Conservation (phyloP, 2,888 invertebrate genomes). For the Ichneumoninae sp. region DNA sequence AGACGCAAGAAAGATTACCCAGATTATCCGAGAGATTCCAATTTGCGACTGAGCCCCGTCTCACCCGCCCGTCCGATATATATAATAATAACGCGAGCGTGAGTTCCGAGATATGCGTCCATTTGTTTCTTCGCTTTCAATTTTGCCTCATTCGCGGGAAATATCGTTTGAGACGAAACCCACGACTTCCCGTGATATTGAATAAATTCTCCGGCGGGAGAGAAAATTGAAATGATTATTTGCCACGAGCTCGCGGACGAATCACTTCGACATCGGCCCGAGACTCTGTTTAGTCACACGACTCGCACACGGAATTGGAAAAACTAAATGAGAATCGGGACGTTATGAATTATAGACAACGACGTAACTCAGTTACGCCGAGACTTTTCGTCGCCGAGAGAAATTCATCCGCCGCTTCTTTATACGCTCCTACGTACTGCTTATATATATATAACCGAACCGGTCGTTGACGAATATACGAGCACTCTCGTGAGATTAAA, state of each 20-base stretch:
- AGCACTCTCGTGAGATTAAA: constrained; percentile 67
- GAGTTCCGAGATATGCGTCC: constrained; percentile 50
- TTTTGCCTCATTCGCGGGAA: constrained; percentile 58
- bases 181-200: constrained; percentile 1
- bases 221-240: constrained; percentile 22
- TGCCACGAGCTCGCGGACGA: background rate
- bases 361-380: constrained; percentile 56
- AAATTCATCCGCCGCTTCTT: constrained; percentile 37
- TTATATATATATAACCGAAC: background rate
- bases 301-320: constrained; percentile 43
- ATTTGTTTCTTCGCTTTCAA: constrained; percentile 59
- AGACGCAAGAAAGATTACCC: constrained; percentile 64
- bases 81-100: constrained; percentile 32
- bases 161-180: constrained; percentile 24
- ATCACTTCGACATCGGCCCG: constrained; percentile 14
- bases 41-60: constrained; percentile 56
- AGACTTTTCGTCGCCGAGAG: constrained; percentile 38
- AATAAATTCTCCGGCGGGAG: background rate
- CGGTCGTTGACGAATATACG: constrained; percentile 66
- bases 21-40: constrained; percentile 66
- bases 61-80: constrained; percentile 31
- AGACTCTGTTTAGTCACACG: background rate
- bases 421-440: background rate
- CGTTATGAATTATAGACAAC: constrained; percentile 53
- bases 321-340: constrained; percentile 16